A percentile compares a stretch with the other conserved stretches of the same genome.
Conservation (phyloP, 1,140 invertebrate species). For the Ridgeia piscesae region DNA sequence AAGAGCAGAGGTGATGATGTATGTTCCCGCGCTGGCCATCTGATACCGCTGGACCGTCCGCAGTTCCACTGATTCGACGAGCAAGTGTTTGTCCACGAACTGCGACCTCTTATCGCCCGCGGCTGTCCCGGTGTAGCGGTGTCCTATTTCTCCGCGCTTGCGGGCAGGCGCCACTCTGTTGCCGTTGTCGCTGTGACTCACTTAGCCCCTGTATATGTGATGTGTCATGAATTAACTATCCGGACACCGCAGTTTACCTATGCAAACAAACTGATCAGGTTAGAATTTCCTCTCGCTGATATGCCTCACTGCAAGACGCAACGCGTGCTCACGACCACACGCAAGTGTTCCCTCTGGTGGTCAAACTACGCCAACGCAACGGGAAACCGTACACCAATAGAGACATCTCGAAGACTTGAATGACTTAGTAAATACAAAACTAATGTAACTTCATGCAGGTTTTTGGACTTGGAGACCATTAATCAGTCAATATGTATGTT, state of each 20-base stretch:
- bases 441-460: too few species aligned
- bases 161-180: background rate
- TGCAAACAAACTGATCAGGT: background rate
- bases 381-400: background rate
- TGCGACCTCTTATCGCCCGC: background rate
- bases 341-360: background rate
- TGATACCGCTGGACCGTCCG: background rate
- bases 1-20: background rate
- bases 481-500: too few species aligned
- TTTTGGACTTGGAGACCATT: too few species aligned
- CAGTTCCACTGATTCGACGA: background rate
- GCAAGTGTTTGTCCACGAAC: background rate
- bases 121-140: background rate
- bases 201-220: background rate
- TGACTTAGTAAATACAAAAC: too few species aligned
- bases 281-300: background rate
- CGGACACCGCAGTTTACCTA: background rate
- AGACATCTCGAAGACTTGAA: too few species aligned
- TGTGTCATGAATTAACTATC: background rate
- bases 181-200: background rate
- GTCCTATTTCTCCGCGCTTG: background rate
- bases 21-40: background rate
- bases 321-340: background rate
- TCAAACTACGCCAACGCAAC: background rate
- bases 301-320: background rate